phyloP scores from a whole-genome alignment of 1,140 invertebrate genomes.

The Caenorhabditis elegans region WBcel235 BX284604.4:1199501-1200000 shows the following conservation, averaged over 20 bases:
- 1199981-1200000: no score
- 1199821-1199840: background rate
- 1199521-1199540: conserved; percentile 58
- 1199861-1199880: conserved; percentile 7
- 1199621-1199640: conserved; percentile 54
- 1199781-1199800: conserved; percentile 28
- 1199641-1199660: conserved; percentile 50
- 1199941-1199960: no score
- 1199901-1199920: no score
- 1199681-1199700: conserved; percentile 59
- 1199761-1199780: conserved; percentile 13
- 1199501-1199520: no score
- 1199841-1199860: conserved; percentile 28
- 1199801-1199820: conserved; percentile 33
- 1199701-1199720: conserved; percentile 41
- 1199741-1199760: conserved; percentile 8
- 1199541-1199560: conserved; percentile 54
- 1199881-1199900: no score
- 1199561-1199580: conserved; percentile 54
- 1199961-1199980: no score
- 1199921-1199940: no score
- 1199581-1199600: conserved; percentile 44
- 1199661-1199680: conserved; percentile 56
- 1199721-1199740: conserved; percentile 28
- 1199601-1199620: conserved; percentile 55